phyloP scores from a whole-genome alignment of 1,140 invertebrate genomes.

The Papilio aristodemus region DNA sequence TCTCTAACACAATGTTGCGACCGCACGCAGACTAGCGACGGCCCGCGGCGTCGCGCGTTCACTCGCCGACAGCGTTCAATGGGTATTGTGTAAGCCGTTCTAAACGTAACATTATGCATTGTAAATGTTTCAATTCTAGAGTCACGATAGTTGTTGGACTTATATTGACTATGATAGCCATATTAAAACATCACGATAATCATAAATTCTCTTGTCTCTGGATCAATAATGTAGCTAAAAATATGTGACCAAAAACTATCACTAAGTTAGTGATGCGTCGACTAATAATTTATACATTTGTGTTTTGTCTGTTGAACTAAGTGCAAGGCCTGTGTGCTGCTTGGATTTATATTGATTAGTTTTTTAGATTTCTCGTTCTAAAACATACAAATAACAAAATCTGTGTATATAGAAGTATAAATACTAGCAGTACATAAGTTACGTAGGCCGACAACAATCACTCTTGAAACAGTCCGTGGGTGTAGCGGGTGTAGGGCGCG shows the following conservation, averaged over 20 bases:
- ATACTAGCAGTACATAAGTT: constrained; percentile 2
- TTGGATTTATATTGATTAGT: too few relatives aligned
- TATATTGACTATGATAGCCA: not conserved
- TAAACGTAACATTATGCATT: constrained; percentile 40
- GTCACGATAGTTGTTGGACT: not conserved
- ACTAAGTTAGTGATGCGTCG: too few relatives aligned
- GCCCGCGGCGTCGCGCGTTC: constrained; percentile 47
- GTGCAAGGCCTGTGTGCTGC: too few relatives aligned
- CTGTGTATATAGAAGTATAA: not conserved
- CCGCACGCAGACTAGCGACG: constrained; percentile 20
- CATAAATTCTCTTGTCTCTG: not conserved
- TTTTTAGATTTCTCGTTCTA: too few relatives aligned
- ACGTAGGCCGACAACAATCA: constrained; percentile 31
- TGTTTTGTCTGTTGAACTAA: too few relatives aligned
- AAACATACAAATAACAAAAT: not conserved
- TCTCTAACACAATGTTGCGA: not conserved
- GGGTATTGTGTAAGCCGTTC: constrained; percentile 45
- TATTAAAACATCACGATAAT: not conserved
- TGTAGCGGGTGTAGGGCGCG: constrained; percentile 46
- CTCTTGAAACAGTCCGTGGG: constrained; percentile 33
- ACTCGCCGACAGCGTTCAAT: constrained; percentile 38
- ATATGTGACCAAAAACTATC: too few relatives aligned
- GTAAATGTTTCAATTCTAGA: constrained; percentile 49
- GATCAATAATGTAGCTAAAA: not conserved
- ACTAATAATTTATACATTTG: too few relatives aligned